phyloP scores from a whole-genome alignment of 2,113 vertebrate species.

The Myodes glareolus region DNA sequence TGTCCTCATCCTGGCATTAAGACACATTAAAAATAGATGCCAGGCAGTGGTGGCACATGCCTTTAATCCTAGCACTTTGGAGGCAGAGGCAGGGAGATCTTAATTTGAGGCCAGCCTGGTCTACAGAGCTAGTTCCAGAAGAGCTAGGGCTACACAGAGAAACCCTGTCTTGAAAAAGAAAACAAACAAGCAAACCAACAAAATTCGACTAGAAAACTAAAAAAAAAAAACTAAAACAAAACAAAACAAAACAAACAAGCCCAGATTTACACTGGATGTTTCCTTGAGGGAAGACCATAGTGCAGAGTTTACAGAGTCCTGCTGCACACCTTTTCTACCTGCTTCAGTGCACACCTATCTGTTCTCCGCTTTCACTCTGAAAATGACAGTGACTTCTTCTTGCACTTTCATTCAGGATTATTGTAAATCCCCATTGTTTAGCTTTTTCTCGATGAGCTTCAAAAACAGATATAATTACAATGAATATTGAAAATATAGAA shows the following conservation, averaged over 20 bases:
- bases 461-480: background rate
- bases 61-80: no score
- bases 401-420: background rate
- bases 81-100: no score
- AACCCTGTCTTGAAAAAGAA: no score
- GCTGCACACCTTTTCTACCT: background rate
- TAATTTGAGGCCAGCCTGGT: no score
- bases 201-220: background rate
- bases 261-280: background rate
- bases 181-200: no score
- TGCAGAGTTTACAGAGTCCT: background rate
- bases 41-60: no score
- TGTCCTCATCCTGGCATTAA: background rate
- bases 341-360: background rate
- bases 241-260: no score
- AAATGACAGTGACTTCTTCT: background rate
- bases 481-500: background rate
- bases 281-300: background rate
- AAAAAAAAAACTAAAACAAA: no score
- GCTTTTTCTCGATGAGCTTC: background rate
- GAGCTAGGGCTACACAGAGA: no score
- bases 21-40: background rate
- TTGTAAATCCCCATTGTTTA: background rate
- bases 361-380: background rate
- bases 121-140: no score